Evolutionary conservation across 2,888 invertebrate genomes (phyloP), one percentile per base, ranked within the genome.

Genomic region (Andricus quercusramuli): DNA sequence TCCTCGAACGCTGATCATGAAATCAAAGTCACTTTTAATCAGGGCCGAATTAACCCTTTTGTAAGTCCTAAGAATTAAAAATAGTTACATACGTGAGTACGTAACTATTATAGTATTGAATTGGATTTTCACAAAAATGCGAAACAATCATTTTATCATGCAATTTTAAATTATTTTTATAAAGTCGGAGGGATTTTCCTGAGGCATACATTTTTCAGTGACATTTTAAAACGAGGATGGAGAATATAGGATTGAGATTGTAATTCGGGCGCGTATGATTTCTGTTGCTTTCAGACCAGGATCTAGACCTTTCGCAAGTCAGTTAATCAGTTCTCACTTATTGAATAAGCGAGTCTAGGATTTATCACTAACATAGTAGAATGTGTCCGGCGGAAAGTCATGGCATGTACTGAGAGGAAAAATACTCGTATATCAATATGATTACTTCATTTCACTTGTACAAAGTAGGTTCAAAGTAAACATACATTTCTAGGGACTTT

Each of bases 391-490:
- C n/a, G 56, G 15, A 32, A 51, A 51, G 56, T 56, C 37, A 15
- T 11, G 56, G n/a, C 74, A 74, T 56, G 56, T 56, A 32, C 74
- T 74, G 74, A 74, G 20, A 74, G 20, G 32, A 74, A 32, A 74
- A 56, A 56, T 56, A 74, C 56, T 74, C 74, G 56, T 74, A 74
- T 74, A 74, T 74, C 74, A 74, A 56, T 68, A 68, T 29, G 20
- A 78, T 78, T 74, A 77, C 41, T 78, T 74, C 66, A 80, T 80
- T 80, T 78, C 80, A 80, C 80, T 76, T 78, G 80, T 80, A 80
- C 80, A 80, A 78, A 80, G 9, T 78, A 80, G 80, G 76, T 78
- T 78, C 74, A 74, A 56, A 67, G 67, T 41, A 67, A 74, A 13
- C 62, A 62, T 56, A 74, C 56, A 74, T 74, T 74, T 56, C 51